Base-by-base conservation (phyloP, 2,888 invertebrate species). In the Anoncus sp. region DNA sequence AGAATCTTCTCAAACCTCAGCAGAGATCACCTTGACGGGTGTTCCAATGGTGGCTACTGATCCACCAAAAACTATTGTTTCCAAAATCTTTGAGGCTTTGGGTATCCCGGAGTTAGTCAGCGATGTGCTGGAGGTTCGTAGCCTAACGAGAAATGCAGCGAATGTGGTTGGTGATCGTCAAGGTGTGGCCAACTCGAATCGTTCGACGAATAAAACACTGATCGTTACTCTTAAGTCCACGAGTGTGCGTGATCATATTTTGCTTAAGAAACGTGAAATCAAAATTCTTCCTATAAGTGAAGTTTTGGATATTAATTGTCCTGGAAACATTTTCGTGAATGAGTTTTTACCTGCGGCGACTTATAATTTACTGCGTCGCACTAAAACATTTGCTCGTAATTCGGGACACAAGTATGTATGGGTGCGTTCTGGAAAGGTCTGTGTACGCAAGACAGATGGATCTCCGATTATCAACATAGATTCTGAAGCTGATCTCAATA, bases 321-420 rank as follows among this genome's bases (percentile, higher is more conserved):
- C 14, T 6, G 67, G 67, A 2, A 40, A 9, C 16, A 27, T 69
- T n/a, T 57, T 20, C 22, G 27, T 67, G 0, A 69, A 59, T 3
- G 59, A 69, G 31, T 18, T 57, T 16, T 16, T 69, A 9, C 55
- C 43, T 14, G 6, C 40, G 10, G 3, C 35, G 3, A 18, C 5
- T 31, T 57, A 69, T 12, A 57, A 57, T 20, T 12, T 69, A 5
- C 27, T 12, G 43, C 22, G 18, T 31, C 7, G 31, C 7, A 7
- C 7, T 31, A 31, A 31, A 31, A 7, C 31, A 7, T 6, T 4
- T 6, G 31, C 31, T 6, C 5, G 5, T 4, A 31, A 31, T 6
- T 31, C 31, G 4, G 31, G 31, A 6, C 7, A 31, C 7, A 31
- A 31, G 31, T 31, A 31, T 31, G 31, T 31, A 31, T 31, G 31